Evolutionary conservation across 1,140 invertebrate species (phyloP).

Genomic region (Archivesica marissinica): DNA sequence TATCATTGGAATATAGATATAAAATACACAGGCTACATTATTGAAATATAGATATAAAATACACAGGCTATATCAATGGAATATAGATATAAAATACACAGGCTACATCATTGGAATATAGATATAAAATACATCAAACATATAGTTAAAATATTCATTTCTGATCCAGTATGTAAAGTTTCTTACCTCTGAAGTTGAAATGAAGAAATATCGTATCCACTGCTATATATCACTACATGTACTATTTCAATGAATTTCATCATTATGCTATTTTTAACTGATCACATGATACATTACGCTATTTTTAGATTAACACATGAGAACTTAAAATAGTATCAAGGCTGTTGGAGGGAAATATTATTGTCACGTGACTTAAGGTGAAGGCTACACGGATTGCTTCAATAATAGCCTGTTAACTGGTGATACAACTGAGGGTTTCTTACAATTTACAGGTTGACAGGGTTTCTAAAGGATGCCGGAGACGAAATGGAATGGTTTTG

Average conservation of each 20-base stretch:
- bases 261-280: neutral
- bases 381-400: neutral
- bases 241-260: neutral
- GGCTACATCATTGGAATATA: too few species aligned
- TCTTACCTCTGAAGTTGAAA: neutral
- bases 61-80: too few species aligned
- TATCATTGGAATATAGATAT: too few species aligned
- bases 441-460: neutral
- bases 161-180: neutral
- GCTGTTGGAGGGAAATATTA: constrained; percentile 12
- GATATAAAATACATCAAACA: too few species aligned
- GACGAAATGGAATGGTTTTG: neutral
- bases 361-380: constrained; percentile 27
- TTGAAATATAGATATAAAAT: too few species aligned
- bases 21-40: too few species aligned
- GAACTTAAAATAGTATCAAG: neutral
- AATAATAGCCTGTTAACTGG: neutral
- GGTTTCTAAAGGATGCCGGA: neutral
- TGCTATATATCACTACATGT: neutral
- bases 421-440: neutral
- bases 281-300: neutral
- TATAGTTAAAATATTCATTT: neutral
- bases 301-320: neutral
- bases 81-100: too few species aligned
- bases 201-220: neutral